A percentile compares a stretch with the other conserved stretches of the same genome.
Evolutionary conservation across 2,113 vertebrate genomes (phyloP).

Genomic region (Heterotis niloticus): DNA sequence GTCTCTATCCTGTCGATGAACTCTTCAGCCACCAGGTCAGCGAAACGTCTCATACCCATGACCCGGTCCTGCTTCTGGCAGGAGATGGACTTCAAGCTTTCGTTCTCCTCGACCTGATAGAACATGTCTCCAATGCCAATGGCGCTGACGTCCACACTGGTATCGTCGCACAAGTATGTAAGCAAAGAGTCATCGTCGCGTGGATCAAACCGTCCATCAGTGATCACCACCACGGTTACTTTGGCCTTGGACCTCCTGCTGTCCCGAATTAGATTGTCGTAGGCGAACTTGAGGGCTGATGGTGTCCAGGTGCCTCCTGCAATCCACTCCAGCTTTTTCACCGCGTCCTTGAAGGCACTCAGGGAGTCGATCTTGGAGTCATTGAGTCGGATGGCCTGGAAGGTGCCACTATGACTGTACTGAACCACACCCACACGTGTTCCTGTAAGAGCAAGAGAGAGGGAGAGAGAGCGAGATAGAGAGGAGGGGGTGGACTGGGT

Average conservation of each 20-base stretch:
- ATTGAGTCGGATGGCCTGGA: constrained; percentile 86
- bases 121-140: constrained; percentile 99
- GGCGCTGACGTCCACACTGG: constrained; percentile 75
- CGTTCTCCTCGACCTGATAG: constrained; percentile 74
- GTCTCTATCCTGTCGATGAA: constrained; percentile 87
- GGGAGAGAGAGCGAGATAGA: neutral
- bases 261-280: constrained; percentile 85
- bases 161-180: constrained; percentile 72
- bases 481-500: neutral
- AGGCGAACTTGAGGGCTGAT: constrained; percentile 90
- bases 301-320: constrained; percentile 96
- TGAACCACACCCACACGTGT: constrained; percentile 94
- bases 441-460: constrained; percentile 59
- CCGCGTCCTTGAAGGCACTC: constrained; percentile 90
- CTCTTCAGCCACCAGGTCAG: constrained; percentile 91
- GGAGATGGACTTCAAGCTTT: constrained; percentile 84
- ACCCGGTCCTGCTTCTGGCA: constrained; percentile 72
- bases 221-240: constrained; percentile 92
- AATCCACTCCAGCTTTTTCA: constrained; percentile 94
- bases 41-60: constrained; percentile 86
- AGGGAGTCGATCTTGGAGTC: constrained; percentile 85
- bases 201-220: constrained; percentile 89
- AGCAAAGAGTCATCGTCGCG: constrained; percentile 83
- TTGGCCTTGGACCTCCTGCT: constrained; percentile 81
- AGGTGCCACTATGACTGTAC: constrained; percentile 93